Conservation (phyloP, 2,797 vertebrate genomes). For the Limosa lapponica region DNA sequence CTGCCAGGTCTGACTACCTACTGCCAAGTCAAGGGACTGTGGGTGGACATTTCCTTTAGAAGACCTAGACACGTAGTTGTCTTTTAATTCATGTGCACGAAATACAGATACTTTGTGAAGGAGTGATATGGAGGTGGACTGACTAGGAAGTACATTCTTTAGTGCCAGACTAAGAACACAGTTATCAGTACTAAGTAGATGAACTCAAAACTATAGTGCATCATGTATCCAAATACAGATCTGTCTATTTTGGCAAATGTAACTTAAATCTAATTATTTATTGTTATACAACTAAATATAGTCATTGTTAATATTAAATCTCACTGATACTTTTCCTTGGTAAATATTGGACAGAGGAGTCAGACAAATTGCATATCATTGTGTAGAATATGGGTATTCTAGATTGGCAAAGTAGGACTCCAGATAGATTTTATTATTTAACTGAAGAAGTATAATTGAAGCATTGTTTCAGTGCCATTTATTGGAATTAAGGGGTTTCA, state of each 20-base stretch:
- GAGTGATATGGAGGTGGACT: neutral
- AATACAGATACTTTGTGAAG: neutral
- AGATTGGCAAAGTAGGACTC: neutral
- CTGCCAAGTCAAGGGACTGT: neutral
- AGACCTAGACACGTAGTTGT: neutral
- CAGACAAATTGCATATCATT: neutral
- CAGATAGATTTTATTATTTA: neutral
- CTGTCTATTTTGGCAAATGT: neutral
- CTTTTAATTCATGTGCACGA: neutral
- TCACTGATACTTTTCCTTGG: neutral
- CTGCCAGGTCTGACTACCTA: neutral
- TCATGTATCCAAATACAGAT: neutral
- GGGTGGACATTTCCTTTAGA: neutral
- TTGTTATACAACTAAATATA: neutral
- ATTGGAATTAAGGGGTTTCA: neutral
- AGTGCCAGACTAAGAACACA: neutral
- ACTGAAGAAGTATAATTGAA: neutral
- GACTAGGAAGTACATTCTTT: neutral
- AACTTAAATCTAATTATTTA: neutral
- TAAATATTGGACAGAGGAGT: neutral
- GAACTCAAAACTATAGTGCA: neutral
- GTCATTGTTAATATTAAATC: neutral
- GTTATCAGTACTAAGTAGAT: neutral
- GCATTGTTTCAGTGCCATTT: neutral
- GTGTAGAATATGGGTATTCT: neutral